Percentiles rank a stretch among this genome's conserved stretches.
phyloP scores from a whole-genome alignment of 2,113 vertebrate species.

The Tetraodon nigroviridis region DNA sequence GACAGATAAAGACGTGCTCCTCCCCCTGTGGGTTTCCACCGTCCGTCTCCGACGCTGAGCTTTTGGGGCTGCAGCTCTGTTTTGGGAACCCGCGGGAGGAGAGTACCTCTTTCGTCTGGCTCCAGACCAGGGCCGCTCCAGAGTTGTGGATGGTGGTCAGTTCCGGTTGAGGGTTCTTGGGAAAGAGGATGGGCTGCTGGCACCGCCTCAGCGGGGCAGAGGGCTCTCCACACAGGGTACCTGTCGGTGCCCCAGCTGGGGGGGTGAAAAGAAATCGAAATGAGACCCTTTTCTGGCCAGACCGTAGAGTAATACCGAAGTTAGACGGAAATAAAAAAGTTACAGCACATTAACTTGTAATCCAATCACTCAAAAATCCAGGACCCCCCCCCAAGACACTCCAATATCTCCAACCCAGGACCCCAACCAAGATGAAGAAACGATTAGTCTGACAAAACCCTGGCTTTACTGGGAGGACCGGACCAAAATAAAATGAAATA shows the following conservation, averaged over 20 bases:
- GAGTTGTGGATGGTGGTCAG: slow-evolving; percentile 67
- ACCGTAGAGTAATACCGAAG: slow-evolving; percentile 33
- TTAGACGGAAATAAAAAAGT: slow-evolving; percentile 49
- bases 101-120: slow-evolving; percentile 61
- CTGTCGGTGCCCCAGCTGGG: slow-evolving; percentile 65
- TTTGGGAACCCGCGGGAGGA: slow-evolving; percentile 40
- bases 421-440: slow-evolving; percentile 1
- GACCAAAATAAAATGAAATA: slow-evolving; percentile 29
- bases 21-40: slow-evolving; percentile 21
- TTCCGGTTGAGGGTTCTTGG: slow-evolving; percentile 68
- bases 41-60: slow-evolving; percentile 31
- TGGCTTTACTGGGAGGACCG: slow-evolving; percentile 11
- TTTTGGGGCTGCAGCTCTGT: slow-evolving; percentile 29
- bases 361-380: slow-evolving; percentile 44
- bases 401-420: slow-evolving; percentile 19
- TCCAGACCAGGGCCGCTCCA: slow-evolving; percentile 60
- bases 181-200: slow-evolving; percentile 72
- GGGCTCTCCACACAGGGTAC: slow-evolving; percentile 75
- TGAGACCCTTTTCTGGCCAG: background rate
- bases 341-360: slow-evolving; percentile 54
- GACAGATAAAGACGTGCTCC: slow-evolving; percentile 25
- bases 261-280: slow-evolving; percentile 6
- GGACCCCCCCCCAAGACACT: slow-evolving; percentile 6
- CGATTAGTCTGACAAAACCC: slow-evolving; percentile 38
- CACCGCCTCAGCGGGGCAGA: slow-evolving; percentile 76